Evolutionary conservation across 2,113 vertebrate species (phyloP), one percentile per base, ranked within the genome.

Genomic region (Planiliza haematocheilus): DNA sequence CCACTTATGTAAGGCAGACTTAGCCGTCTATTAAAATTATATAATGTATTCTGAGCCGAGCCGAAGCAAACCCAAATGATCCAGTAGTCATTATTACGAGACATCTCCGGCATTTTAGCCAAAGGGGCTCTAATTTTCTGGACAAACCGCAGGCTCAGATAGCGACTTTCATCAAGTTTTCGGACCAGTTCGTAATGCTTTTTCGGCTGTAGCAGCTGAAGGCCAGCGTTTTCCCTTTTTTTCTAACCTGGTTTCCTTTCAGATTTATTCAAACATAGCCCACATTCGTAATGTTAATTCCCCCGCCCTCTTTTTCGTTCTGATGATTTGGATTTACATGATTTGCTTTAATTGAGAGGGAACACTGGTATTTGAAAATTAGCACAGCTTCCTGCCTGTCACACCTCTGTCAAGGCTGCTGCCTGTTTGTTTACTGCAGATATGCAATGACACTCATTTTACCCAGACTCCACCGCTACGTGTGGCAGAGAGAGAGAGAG

Each of bases 391-490:
- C 58, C 57, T 61, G 34, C 43, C 55, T 63, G 70, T 56, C 55
- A 18, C 8, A 5, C 60, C 34, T 70, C 74, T 79, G 84, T 84
- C 85, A 85, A 81, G 75, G 61, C 81, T 71, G 74, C 51, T 59
- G 62, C 21, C 57, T 83, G 84, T 86, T 89, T 89, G 88, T 89
- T 89, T 89, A 82, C 73, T 24, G 73, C 84, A 62, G 75, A 84
- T 83, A 61, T 70, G 64, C 75, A 80, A 66, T 86, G 88, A 85
- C 84, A 86, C 82, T 88, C 68, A 68, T 86, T 85, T 88, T 86
- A 82, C 82, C 82, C 82, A 42, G 86, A 88, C 82, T 82, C 62
- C 59, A 43, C 43, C 46, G 42, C 71, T 72, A 56, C 7, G 66
- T 86, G 83, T 89, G 88, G 83, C 74, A 79, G 85, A 58, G 63